Evolutionary conservation across 2,113 vertebrate species (phyloP), one percentile per base, ranked within the genome.

Genomic region (Struthidea cinerea): DNA sequence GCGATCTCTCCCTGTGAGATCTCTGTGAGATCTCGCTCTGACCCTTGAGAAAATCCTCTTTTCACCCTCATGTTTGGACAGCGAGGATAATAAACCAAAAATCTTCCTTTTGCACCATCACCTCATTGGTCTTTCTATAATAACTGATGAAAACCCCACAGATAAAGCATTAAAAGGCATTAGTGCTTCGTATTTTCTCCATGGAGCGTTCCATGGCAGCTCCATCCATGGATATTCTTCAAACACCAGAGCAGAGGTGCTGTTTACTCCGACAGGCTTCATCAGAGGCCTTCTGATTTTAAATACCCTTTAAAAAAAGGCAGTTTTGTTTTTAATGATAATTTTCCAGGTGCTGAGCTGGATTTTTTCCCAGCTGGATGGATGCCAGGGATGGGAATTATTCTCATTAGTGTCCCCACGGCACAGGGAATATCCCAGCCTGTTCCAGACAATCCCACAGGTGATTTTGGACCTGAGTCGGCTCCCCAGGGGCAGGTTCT

Each of bases 381-480:
- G 32, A 7, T 33, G 76, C 92, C 90, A 95, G 50, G 44, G 67
- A n/a, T 55, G 47, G 59, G 61, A 88, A 93, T 97, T 95, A 89
- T 90, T 95, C 90, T 96, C 94, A 76, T 6, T 19, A 3, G 8
- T 33, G 55, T 33, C 20, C 55, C 55, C 94, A 90, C 49, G 82
- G 68, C 89, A 49, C 47, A 49, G 71, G 82, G 96, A 98, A 97
- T 95, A 94, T 95, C 93, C 93, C 89, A 95, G 80, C 92, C 18
- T 7, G n/a, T 79, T 90, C 87, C 46, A 32, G 53, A 28, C 67
- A 86, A 84, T 65, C 95, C 77, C 37, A 32, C 5, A 42, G 59
- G 82, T 27, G 50, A 41, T 89, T 41, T 65, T 57, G 35, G 47
- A 83, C 59, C 89, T 69, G 20, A 8, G 13, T 1, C 74, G 90